Conservation (phyloP, 2,797 vertebrate species). For the Lepus townsendii region DNA sequence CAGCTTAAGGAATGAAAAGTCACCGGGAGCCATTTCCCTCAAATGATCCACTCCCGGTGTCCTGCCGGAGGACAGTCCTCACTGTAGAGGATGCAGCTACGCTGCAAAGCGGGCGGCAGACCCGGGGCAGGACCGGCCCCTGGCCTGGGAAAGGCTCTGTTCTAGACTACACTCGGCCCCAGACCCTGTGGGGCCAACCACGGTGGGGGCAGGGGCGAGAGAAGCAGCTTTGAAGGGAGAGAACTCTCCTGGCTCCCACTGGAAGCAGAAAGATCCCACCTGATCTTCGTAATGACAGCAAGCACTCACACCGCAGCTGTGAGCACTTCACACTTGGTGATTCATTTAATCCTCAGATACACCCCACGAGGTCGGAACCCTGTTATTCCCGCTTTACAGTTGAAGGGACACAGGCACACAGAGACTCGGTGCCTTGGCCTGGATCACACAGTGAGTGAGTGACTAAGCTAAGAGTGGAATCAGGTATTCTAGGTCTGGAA, state of each 20-base stretch:
- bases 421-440: background rate
- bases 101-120: background rate
- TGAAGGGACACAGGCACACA: background rate
- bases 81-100: background rate
- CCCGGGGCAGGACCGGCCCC: background rate
- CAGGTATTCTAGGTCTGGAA: background rate
- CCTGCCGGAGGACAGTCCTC: conserved; percentile 64
- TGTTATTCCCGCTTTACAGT: background rate
- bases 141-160: background rate
- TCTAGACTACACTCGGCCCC: background rate
- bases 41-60: conserved; percentile 70
- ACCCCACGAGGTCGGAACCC: background rate
- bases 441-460: accelerated
- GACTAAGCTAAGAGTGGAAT: background rate
- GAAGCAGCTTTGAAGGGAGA: background rate
- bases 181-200: background rate
- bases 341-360: conserved; percentile 14
- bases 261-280: background rate
- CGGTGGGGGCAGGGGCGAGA: background rate
- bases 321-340: background rate
- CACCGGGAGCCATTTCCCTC: conserved; percentile 76
- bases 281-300: background rate
- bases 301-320: background rate
- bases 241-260: background rate
- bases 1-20: conserved; percentile 80